Base-by-base conservation (phyloP, 2,797 vertebrate genomes). In the Gila robusta region DNA sequence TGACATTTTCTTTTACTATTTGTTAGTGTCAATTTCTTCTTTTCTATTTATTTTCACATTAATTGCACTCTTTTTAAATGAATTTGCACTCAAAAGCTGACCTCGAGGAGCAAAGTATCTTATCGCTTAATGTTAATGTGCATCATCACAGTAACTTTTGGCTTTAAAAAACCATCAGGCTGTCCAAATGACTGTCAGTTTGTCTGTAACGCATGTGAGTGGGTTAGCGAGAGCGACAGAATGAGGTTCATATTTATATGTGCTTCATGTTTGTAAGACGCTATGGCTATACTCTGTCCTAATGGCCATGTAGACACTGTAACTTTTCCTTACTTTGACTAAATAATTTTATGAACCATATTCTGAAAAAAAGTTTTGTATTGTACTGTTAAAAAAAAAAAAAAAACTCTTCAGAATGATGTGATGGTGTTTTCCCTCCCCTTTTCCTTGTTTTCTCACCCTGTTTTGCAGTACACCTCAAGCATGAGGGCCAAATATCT, bases 401-500 rank as follows among this genome's bases (percentile, higher is more conserved):
- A 39, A 28, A 39, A 9, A 47, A 11, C 35, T 10, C 23, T 67
- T 67, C 28, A 73, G 41, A 66, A 69, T 84, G 37, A 70, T 79
- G 37, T 85, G 66, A 85, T 85, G 39, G 47, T 69, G 66, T 85
- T 39, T 85, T 56, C 37, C 54, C 37, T 85, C 93, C 96, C 79
- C 21, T 52, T n/a, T 52, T 83, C 62, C 62, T 81, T 54, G 62
- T 56, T 85, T 70, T 82, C 49, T 56, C 52, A 44, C 5, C 81
- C 76, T 86, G 85, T 84, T 91, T 92, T 93, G 35, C 94, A 99
- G 98, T 99, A 99, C 96, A 99, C 98, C 88, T 99, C 98, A 95
- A 99, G 98, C 96, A 99, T 99, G 98, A 97, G 98, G 94, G 98
- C 97, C 70, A 99, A 99, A 95, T 99, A 99, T 96, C 97, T 99